Evolutionary conservation across 2,797 vertebrate species (phyloP).

Genomic region (Eupleurogrammus muticus): DNA sequence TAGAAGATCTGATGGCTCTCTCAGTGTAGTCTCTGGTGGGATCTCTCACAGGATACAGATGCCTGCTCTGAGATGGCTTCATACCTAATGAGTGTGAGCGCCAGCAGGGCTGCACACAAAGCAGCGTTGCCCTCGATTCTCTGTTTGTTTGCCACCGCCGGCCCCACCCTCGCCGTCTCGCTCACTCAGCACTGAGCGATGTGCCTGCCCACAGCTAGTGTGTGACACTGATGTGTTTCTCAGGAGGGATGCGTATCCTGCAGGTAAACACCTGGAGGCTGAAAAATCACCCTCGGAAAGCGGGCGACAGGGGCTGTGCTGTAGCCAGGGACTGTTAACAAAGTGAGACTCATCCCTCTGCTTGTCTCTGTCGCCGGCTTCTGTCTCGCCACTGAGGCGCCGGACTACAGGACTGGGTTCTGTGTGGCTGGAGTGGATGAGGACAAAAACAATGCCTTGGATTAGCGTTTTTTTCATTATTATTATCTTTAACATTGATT

Average conservation of each 20-base stretch:
- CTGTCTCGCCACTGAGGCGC: constrained; percentile 41
- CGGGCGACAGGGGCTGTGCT: constrained; percentile 67
- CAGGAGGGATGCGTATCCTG: constrained; percentile 82
- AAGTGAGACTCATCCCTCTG: constrained; percentile 75
- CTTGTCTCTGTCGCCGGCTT: constrained; percentile 45
- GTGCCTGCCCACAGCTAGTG: constrained; percentile 79
- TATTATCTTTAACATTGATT: background rate
- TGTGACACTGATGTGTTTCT: constrained; percentile 85
- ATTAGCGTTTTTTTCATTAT: constrained; percentile 4
- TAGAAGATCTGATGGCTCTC: constrained; percentile 83
- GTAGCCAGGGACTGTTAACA: constrained; percentile 79
- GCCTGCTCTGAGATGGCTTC: constrained; percentile 79
- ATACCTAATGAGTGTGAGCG: constrained; percentile 85
- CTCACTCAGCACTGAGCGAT: constrained; percentile 80
- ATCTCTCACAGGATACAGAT: constrained; percentile 82
- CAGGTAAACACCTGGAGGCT: constrained; percentile 86
- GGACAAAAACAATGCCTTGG: background rate
- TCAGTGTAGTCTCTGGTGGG: constrained; percentile 78
- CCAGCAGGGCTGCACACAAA: constrained; percentile 79
- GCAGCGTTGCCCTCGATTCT: constrained; percentile 78
- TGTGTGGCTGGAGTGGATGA: constrained; percentile 15
- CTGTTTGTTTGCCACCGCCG: constrained; percentile 80
- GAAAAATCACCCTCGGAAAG: constrained; percentile 79
- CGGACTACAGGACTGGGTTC: constrained; percentile 49
- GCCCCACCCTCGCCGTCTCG: constrained; percentile 72